phyloP scores from a whole-genome alignment of 2,888 invertebrate genomes.

The Ptycholaimellus sp. region DNA sequence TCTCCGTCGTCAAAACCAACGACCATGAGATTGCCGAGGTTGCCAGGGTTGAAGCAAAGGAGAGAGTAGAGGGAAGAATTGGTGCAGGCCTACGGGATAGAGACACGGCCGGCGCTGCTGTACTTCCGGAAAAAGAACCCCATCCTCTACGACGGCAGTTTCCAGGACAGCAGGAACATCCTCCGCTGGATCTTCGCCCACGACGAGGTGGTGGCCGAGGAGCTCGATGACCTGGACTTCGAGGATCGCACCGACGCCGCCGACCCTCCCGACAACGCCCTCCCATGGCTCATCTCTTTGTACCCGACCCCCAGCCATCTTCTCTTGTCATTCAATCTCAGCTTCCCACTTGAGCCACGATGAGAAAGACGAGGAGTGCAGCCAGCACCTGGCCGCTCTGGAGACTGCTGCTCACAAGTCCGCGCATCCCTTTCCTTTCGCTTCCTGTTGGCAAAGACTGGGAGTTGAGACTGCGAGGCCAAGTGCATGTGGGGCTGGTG shows the following conservation, averaged over 20 bases:
- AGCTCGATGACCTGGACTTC: slow-evolving; percentile 7
- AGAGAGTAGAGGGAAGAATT: too few species aligned
- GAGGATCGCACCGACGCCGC: slow-evolving; percentile 1
- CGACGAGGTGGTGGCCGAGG: slow-evolving; percentile 5
- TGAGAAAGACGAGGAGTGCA: slow-evolving; percentile 3
- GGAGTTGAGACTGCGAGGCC: slow-evolving; percentile 6
- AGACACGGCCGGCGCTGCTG: slow-evolving; percentile 73
- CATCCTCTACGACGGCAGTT: slow-evolving; percentile 55
- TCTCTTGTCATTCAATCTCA: too few species aligned
- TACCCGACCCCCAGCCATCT: too few species aligned
- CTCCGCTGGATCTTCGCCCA: slow-evolving; percentile 6
- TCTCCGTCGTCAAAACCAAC: slow-evolving; percentile 5
- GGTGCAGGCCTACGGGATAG: slow-evolving; percentile 79
- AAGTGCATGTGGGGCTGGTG: slow-evolving; percentile 6
- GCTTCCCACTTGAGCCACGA: slow-evolving; percentile 5
- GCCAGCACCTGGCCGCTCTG: slow-evolving; percentile 2
- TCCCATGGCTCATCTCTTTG: slow-evolving; percentile 8
- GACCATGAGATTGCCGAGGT: too few species aligned
- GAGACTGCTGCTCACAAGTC: slow-evolving; percentile 7
- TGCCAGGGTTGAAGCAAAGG: too few species aligned
- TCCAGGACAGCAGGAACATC: slow-evolving; percentile 1
- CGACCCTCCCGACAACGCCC: slow-evolving; percentile 1
- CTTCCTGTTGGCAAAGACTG: too few species aligned
- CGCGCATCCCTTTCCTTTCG: too few species aligned
- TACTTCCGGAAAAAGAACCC: slow-evolving; percentile 84